phyloP scores from a whole-genome alignment of 2,113 vertebrate species.

The Donacobius atricapilla region DNA sequence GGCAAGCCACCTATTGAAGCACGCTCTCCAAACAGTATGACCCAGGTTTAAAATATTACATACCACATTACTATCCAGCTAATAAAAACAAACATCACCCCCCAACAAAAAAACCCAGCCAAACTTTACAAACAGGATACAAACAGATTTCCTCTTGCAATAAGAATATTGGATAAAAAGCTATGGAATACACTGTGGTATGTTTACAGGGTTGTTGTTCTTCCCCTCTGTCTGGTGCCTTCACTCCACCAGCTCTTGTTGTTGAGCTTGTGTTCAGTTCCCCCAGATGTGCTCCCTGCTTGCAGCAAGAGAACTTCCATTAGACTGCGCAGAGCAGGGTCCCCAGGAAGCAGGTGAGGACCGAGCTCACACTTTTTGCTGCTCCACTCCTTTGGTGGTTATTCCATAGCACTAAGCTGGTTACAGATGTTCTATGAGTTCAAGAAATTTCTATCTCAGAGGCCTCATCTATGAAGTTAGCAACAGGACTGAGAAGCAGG shows the following conservation, averaged over 20 bases:
- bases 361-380: background rate
- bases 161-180: slow-evolving; percentile 22
- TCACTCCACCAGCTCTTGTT: background rate
- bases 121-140: slow-evolving; percentile 41
- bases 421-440: background rate
- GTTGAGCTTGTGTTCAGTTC: background rate
- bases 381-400: background rate
- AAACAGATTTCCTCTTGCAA: slow-evolving; percentile 41
- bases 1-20: background rate
- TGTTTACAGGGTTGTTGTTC: background rate
- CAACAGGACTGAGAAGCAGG: slow-evolving; percentile 58
- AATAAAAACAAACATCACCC: background rate
- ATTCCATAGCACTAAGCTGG: background rate
- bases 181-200: background rate
- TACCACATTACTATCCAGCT: background rate
- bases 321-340: background rate
- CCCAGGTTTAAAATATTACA: background rate
- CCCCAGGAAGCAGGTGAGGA: background rate
- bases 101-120: background rate
- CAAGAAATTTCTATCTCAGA: slow-evolving; percentile 61
- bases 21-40: slow-evolving; percentile 16
- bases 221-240: background rate
- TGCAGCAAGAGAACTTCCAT: background rate
- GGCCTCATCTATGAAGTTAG: slow-evolving; percentile 67
- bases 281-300: background rate